These are phyloP conservation scores for Lampris incognitus DNA, from an alignment of 2,113 vertebrate species.

Conservation along the genomic window DNA sequence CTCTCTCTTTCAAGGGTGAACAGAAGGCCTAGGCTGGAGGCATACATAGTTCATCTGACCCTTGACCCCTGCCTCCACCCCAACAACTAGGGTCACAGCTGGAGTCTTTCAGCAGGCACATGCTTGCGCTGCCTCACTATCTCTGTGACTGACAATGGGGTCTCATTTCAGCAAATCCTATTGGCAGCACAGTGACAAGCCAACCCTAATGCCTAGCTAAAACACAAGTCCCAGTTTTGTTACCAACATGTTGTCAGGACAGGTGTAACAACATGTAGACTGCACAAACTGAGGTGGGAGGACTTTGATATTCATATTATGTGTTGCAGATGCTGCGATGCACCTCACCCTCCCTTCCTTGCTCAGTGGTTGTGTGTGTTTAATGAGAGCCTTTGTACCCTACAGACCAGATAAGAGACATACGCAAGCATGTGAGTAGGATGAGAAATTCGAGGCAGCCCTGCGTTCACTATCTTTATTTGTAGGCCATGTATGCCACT, in stretches of 20 bases:
- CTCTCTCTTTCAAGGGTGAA: slow-evolving; percentile 16
- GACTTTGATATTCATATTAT: slow-evolving; percentile 32
- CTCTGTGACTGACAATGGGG: slow-evolving; percentile 14
- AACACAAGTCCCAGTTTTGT: not conserved
- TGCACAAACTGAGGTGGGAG: not conserved
- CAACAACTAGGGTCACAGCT: slow-evolving; percentile 34
- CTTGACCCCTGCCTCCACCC: slow-evolving; percentile 41
- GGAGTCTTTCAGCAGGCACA: slow-evolving; percentile 38
- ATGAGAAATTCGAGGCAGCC: slow-evolving; percentile 29
- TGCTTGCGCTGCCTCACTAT: slow-evolving; percentile 1
- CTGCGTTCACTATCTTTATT: slow-evolving; percentile 8
- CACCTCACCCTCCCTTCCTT: slow-evolving; percentile 9
- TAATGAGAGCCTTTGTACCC: slow-evolving; percentile 75
- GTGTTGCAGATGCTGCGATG: slow-evolving; percentile 4
- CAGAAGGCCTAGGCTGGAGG: not conserved
- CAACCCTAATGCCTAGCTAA: not conserved
- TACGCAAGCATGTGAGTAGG: not conserved
- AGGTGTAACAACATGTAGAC: not conserved
- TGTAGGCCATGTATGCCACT: slow-evolving; percentile 7
- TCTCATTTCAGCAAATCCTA: not conserved
- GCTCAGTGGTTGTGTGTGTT: slow-evolving; percentile 41
- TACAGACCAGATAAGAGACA: slow-evolving; percentile 64
- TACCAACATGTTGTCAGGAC: not conserved
- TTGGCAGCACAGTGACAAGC: not conserved
- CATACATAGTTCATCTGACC: slow-evolving; percentile 30